Evolutionary conservation across 2,888 invertebrate genomes (phyloP), one percentile per base, ranked within the genome.

Genomic region (Lissocephala sabroskyi): DNA sequence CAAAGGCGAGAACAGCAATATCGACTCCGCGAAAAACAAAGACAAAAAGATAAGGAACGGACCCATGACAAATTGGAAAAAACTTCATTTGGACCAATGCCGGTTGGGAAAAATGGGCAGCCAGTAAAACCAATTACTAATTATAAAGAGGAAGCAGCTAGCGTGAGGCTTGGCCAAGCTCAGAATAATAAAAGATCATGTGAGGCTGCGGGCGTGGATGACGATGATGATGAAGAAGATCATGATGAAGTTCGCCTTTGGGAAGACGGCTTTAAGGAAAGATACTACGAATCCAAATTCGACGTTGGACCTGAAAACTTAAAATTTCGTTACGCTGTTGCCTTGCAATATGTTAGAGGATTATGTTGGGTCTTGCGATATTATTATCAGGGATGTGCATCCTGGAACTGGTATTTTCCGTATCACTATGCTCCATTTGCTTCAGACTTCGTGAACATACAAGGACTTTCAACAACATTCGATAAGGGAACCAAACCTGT

Each of bases 371-470:
- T 99, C 47, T 86, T 99, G 19, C 91, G 94, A 65, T 99, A 98
- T 86, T 99, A 99, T 86, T 99, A 99, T 86, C 98, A 98, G 89
- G 98, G 99, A 44, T 99, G 98, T 86, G 95, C 97, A 28, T 96
- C 96, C 13, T 99, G 99, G 99, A 95, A 98, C 86, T 99, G 99
- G 99, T 99, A 97, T 86, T 99, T 96, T 86, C 99, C 99, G 0
- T 99, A 97, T 85, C 99, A 99, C 86, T 99, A 99, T 87, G 98
- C 99, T 13, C 99, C 99, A 5, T 99, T 99, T 86, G 99, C 99
- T 2, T 98, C 98, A 0, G 99, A 99, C 87, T 99, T 99, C 86
- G 89, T 95, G 52, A 94, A 97, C 82, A 92, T 99, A 47, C 89
- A 90, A 45, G 93, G 94, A 1, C 86, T 97, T 1, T 91, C 93